Base-by-base conservation (phyloP, 1,140 invertebrate species). In the Bombus confusus region DNA sequence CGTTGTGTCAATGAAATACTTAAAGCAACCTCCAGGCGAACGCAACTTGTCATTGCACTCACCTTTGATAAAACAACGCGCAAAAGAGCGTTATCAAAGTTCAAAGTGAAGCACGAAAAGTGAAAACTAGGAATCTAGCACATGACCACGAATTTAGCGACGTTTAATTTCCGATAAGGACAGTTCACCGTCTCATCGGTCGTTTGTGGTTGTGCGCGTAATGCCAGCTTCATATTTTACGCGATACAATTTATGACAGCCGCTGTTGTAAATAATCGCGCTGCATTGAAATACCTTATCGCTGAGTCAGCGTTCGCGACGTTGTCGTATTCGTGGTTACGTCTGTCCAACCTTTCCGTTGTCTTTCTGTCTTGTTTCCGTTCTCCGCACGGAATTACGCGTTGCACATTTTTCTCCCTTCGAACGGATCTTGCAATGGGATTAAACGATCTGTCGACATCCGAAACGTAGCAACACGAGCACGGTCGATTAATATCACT, bases 231-330 rank as follows among this genome's bases (percentile, higher is more conserved):
- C 64, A 10, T 52, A 39, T 78, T 72, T 82, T 69, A 80, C 22
- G 5, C n/a, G 18, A 2, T 47, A 57, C 73, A 73, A 85, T 85
- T 88, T 62, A 88, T 31, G 52, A 82, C 37, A 13, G 13, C 13
- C 59, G 37, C 52, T 34, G n/a, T 31, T 31, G 25, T 52, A 89
- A 88, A 86, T 82, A 78, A 85, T 85, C 77, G 76, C 39, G 25
- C n/a, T 28, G 86, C 31, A 86, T 88, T 82, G 76, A 78, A 79
- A 75, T 86, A 86, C 66, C 62, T 86, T 86, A 79, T 89, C 88
- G 68, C 57, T 37, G 39, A 77, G 25, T 66, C 37, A 84, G 64
- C 43, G 4, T 68, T 64, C 69, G 18, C 43, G 22, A 41, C 37
- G n/a, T 57, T 22, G 6, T 52, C 28, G 37, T 31, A 39, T 28